Evolutionary conservation across 2,797 vertebrate species (phyloP).

Genomic region (Schizopygopsis malacanthus): DNA sequence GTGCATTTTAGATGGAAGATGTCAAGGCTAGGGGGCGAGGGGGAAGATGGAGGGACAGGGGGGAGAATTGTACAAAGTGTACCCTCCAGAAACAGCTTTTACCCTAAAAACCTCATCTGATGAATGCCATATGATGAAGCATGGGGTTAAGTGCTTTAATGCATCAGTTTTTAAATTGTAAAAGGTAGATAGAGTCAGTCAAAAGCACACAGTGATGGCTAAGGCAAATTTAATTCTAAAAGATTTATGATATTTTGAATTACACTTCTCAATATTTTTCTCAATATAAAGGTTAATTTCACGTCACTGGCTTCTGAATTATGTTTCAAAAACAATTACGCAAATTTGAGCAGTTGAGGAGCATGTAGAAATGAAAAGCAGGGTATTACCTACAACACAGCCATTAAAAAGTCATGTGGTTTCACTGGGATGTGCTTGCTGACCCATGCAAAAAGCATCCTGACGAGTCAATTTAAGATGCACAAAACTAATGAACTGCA

Average conservation of each 20-base stretch:
- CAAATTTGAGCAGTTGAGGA: slow-evolving; percentile 56
- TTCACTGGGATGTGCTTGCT: slow-evolving; percentile 66
- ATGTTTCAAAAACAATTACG: slow-evolving; percentile 53
- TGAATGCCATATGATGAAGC: slow-evolving; percentile 76
- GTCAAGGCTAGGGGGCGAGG: slow-evolving; percentile 65
- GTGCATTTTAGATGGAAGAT: slow-evolving; percentile 72
- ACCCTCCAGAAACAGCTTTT: slow-evolving; percentile 82
- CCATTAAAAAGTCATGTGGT: slow-evolving; percentile 55
- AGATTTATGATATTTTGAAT: slow-evolving; percentile 9
- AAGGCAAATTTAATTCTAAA: slow-evolving; percentile 59
- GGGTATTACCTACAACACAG: slow-evolving; percentile 41
- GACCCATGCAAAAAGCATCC: slow-evolving; percentile 74
- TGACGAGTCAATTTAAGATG: slow-evolving; percentile 80
- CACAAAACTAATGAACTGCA: slow-evolving; percentile 80
- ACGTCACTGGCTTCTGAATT: slow-evolving; percentile 48
- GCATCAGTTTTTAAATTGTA: slow-evolving; percentile 73
- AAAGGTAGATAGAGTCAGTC: slow-evolving; percentile 57
- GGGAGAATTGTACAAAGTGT: slow-evolving; percentile 79
- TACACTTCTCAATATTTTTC: not conserved
- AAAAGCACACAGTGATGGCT: slow-evolving; percentile 61
- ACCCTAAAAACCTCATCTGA: slow-evolving; percentile 79
- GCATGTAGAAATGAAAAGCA: slow-evolving; percentile 57
- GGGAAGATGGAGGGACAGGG: slow-evolving; percentile 65
- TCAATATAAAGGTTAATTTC: slow-evolving; percentile 37
- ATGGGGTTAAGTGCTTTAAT: slow-evolving; percentile 82